phyloP scores from a whole-genome alignment of 23 tunicate genomes.

The Styela plicata region DNA sequence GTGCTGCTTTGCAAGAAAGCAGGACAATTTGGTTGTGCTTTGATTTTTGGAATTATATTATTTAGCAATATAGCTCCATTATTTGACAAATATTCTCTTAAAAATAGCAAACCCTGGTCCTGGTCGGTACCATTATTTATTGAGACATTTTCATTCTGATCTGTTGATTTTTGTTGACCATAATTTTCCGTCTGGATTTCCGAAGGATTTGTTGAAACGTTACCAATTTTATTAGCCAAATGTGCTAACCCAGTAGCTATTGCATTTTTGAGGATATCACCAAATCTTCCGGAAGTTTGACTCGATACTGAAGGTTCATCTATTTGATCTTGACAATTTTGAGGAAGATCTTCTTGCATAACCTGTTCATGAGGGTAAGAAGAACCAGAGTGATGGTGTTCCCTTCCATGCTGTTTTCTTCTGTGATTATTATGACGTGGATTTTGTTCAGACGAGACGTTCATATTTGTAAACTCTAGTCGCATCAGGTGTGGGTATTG shows the following conservation, averaged over 20 bases:
- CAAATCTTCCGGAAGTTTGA: neutral
- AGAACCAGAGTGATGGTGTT: too few relatives aligned
- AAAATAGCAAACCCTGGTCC: neutral
- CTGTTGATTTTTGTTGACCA: neutral
- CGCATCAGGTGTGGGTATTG: too few relatives aligned
- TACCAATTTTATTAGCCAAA: neutral
- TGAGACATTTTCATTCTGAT: neutral
- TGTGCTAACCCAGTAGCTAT: neutral
- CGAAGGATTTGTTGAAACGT: neutral
- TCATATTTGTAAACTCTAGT: too few relatives aligned
- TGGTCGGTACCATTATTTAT: neutral
- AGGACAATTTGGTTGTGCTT: slow-evolving; percentile 5
- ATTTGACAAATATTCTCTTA: neutral
- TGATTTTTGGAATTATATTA: neutral
- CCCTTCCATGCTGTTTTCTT: too few relatives aligned
- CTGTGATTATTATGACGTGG: too few relatives aligned
- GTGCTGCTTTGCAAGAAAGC: neutral
- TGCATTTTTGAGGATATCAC: neutral
- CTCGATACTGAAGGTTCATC: too few relatives aligned
- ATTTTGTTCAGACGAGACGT: too few relatives aligned
- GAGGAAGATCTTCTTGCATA: neutral
- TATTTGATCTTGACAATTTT: neutral
- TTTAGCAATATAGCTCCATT: neutral
- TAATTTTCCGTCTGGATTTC: neutral
- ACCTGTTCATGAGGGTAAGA: neutral